Percentiles rank a stretch among this genome's conserved stretches.
Conservation (phyloP, 2,113 vertebrate species). For the Sporophila hypoxantha region DNA sequence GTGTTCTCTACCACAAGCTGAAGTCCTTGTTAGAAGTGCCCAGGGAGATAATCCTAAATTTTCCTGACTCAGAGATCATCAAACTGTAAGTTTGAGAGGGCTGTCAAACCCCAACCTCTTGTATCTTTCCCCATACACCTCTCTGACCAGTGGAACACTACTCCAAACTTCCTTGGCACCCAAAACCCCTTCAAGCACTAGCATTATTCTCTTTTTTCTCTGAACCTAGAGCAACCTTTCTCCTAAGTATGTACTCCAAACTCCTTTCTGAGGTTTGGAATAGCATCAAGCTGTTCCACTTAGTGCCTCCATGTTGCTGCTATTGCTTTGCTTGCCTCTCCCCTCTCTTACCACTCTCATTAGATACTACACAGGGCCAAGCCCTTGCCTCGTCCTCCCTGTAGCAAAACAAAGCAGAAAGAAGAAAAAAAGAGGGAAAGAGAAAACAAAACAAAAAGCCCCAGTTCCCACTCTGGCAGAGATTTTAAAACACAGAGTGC, state of each 20-base stretch:
- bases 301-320: not conserved
- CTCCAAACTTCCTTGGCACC: not conserved
- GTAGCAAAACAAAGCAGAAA: constrained; percentile 14
- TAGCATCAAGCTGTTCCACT: not conserved
- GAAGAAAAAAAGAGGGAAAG: not conserved
- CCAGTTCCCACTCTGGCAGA: not conserved
- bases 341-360: not conserved
- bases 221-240: not conserved
- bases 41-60: not conserved
- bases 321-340: not conserved
- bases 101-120: not conserved
- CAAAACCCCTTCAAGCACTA: not conserved
- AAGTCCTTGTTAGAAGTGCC: not conserved
- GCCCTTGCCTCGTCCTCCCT: not conserved
- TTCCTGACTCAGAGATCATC: not conserved
- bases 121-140: not conserved
- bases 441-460: not conserved
- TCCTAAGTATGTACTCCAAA: not conserved
- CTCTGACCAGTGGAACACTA: not conserved
- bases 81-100: not conserved
- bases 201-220: not conserved
- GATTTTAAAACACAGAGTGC: constrained; percentile 29
- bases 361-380: not conserved
- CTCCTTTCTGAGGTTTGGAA: not conserved
- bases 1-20: not conserved